Evolutionary conservation across 2,888 invertebrate species (phyloP).

Genomic region (Perizoma affinitatum): DNA sequence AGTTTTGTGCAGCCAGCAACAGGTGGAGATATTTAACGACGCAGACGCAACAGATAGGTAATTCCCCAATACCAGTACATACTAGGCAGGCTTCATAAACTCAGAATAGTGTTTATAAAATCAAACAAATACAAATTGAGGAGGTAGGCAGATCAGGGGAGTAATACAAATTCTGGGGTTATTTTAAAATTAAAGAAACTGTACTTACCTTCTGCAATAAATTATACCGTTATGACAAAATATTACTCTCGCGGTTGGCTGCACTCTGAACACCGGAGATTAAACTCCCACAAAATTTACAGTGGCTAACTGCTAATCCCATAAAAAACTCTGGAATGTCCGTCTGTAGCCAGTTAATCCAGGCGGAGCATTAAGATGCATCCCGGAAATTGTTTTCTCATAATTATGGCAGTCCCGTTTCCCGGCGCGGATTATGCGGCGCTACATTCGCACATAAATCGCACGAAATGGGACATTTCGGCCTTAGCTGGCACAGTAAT

Average conservation of each 20-base stretch:
- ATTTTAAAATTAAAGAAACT: constrained; percentile 7
- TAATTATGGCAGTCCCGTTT: constrained; percentile 74
- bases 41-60: neutral
- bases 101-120: constrained; percentile 2
- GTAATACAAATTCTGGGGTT: constrained; percentile 3
- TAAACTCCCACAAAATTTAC: constrained; percentile 39
- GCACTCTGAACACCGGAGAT: constrained; percentile 35
- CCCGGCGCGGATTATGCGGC: constrained; percentile 70
- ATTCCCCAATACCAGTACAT: neutral
- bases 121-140: constrained; percentile 17
- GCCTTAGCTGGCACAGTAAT: constrained; percentile 80
- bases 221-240: constrained; percentile 35
- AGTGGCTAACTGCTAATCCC: constrained; percentile 43
- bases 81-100: neutral
- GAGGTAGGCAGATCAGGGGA: constrained; percentile 17
- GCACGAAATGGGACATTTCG: constrained; percentile 77
- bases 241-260: constrained; percentile 28
- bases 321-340: constrained; percentile 52
- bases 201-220: constrained; percentile 26
- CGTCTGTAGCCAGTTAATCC: constrained; percentile 69
- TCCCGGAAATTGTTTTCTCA: constrained; percentile 83
- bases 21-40: neutral
- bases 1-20: neutral
- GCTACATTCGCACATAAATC: constrained; percentile 82
- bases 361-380: constrained; percentile 72